phyloP scores from a whole-genome alignment of 2,888 invertebrate genomes.

The Candidula unifasciata region DNA sequence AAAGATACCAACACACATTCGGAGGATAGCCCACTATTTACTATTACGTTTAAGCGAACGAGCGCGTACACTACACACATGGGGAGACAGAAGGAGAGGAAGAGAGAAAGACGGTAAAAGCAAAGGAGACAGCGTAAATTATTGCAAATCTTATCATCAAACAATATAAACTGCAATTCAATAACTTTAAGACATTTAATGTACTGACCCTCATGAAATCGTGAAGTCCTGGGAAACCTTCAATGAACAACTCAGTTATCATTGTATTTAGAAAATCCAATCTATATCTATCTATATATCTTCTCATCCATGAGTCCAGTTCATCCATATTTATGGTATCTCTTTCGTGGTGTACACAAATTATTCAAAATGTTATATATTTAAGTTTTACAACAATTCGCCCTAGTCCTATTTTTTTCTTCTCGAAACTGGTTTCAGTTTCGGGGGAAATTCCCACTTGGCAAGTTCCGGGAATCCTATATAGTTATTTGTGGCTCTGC shows the following conservation, averaged over 20 bases:
- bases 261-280: not conserved
- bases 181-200: not conserved
- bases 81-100: not conserved
- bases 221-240: not conserved
- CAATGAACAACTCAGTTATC: not conserved
- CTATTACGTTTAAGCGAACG: too few relatives aligned
- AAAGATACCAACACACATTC: too few relatives aligned
- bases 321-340: not conserved
- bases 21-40: too few relatives aligned
- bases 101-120: not conserved
- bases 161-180: not conserved
- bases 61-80: not conserved
- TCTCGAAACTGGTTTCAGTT: too few relatives aligned
- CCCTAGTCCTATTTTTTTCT: too few relatives aligned
- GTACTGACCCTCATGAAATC: not conserved
- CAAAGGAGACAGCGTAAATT: not conserved
- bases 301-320: not conserved
- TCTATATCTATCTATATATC: not conserved
- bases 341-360: too few relatives aligned
- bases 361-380: too few relatives aligned
- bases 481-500: too few relatives aligned
- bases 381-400: too few relatives aligned
- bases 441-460: too few relatives aligned
- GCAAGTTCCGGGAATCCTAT: too few relatives aligned
- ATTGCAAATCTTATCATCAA: not conserved